Evolutionary conservation across 2,888 invertebrate species (phyloP).

Genomic region (Microplitis deprimator): DNA sequence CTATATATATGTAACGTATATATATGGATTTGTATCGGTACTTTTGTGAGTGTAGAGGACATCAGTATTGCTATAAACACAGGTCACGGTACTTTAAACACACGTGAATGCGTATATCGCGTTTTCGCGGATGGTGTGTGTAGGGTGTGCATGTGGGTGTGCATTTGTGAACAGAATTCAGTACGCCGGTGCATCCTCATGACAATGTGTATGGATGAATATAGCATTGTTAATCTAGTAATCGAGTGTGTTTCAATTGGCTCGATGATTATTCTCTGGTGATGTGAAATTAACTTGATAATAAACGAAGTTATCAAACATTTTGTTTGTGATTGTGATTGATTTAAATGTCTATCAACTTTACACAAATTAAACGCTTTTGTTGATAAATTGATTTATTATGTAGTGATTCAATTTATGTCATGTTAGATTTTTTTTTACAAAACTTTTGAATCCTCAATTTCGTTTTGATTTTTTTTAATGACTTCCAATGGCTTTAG

Average conservation of each 20-base stretch:
- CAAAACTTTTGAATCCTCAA: too few species aligned
- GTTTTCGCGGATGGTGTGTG: too few species aligned
- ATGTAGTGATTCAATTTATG: neutral
- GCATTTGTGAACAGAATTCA: neutral
- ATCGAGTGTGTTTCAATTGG: constrained; percentile 66
- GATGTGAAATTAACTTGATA: constrained; percentile 28
- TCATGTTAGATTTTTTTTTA: too few species aligned
- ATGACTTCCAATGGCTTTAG: too few species aligned
- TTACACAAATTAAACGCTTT: neutral
- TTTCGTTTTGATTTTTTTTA: too few species aligned
- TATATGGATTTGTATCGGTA: neutral
- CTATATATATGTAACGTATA: neutral
- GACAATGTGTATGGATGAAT: neutral
- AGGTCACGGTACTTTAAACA: constrained; percentile 16
- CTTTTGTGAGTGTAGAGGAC: too few species aligned
- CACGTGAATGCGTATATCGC: neutral
- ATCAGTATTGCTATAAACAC: neutral
- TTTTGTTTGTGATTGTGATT: neutral
- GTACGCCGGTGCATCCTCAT: too few species aligned
- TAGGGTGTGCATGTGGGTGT: neutral
- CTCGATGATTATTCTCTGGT: constrained; percentile 64
- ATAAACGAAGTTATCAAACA: constrained; percentile 19
- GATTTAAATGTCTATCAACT: neutral
- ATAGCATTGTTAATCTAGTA: constrained; percentile 65
- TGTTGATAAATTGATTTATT: neutral